Evolutionary conservation across 2,113 vertebrate species (phyloP).

Genomic region (Elaphurus davidianus): DNA sequence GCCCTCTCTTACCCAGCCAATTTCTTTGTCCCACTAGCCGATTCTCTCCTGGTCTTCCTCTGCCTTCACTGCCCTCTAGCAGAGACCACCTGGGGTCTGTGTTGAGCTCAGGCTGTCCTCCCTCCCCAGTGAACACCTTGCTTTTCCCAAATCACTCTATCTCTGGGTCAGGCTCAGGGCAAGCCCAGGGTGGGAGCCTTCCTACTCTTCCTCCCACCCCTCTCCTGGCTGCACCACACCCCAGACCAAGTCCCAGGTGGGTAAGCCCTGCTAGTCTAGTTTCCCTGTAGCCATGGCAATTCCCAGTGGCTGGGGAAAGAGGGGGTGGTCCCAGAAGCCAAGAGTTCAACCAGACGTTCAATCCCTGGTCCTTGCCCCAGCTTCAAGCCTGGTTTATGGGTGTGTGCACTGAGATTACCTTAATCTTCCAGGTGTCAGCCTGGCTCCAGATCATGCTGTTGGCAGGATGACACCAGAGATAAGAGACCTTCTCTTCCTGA

Average conservation of each 20-base stretch:
- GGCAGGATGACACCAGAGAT: not conserved
- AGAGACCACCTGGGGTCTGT: not conserved
- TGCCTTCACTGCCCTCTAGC: not conserved
- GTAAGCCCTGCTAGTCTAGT: not conserved
- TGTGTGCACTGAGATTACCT: conserved; percentile 1
- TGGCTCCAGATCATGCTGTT: not conserved
- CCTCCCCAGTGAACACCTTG: not conserved
- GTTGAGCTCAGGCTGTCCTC: not conserved
- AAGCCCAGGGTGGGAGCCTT: not conserved
- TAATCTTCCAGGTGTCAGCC: not conserved
- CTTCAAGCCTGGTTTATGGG: conserved; percentile 22
- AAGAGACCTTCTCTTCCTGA: not conserved
- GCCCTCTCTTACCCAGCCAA: not conserved
- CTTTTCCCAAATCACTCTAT: not conserved
- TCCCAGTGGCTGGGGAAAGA: not conserved
- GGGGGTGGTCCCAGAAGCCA: not conserved
- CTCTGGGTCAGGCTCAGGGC: not conserved
- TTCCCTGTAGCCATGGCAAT: not conserved
- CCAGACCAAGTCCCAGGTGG: not conserved
- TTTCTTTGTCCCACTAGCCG: not conserved
- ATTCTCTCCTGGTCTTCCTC: not conserved
- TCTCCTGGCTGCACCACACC: not conserved
- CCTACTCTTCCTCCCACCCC: not conserved
- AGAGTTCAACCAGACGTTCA: not conserved
- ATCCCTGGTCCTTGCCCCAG: not conserved